These are phyloP conservation scores for Zygogramma bicolorata DNA, from an alignment of 2,888 invertebrate genomes.

Conservation along the genomic window DNA sequence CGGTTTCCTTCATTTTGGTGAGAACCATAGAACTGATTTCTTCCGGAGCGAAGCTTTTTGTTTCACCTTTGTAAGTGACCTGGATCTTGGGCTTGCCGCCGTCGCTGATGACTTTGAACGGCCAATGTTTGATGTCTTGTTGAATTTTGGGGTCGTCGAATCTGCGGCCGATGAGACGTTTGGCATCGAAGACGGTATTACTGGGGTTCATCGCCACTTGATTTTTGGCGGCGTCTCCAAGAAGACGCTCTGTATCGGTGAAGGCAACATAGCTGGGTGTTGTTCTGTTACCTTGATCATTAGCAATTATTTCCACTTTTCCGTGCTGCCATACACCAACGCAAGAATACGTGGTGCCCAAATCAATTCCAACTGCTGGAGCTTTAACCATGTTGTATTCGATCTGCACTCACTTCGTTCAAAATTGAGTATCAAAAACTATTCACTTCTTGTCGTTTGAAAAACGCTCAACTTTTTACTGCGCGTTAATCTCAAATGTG, in stretches of 20 bases:
- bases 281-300: constrained; percentile 87
- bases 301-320: constrained; percentile 88
- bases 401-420: not conserved
- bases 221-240: constrained; percentile 80
- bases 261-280: constrained; percentile 86
- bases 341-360: constrained; percentile 90
- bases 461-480: not conserved
- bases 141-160: constrained; percentile 82
- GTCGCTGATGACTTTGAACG: constrained; percentile 79
- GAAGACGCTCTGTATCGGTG: constrained; percentile 76
- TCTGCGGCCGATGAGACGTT: constrained; percentile 84
- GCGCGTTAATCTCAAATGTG: not conserved
- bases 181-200: constrained; percentile 79
- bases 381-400: constrained; percentile 54
- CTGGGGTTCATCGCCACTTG: constrained; percentile 79
- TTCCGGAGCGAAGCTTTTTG: constrained; percentile 76
- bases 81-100: constrained; percentile 77
- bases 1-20: constrained; percentile 44
- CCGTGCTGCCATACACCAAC: constrained; percentile 86
- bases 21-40: constrained; percentile 78
- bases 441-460: not conserved
- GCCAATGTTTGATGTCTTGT: constrained; percentile 86
- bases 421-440: not conserved
- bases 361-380: constrained; percentile 81
- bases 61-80: constrained; percentile 76